Base-by-base conservation (phyloP, 1,140 invertebrate genomes). In the Scylla paramamosain region DNA sequence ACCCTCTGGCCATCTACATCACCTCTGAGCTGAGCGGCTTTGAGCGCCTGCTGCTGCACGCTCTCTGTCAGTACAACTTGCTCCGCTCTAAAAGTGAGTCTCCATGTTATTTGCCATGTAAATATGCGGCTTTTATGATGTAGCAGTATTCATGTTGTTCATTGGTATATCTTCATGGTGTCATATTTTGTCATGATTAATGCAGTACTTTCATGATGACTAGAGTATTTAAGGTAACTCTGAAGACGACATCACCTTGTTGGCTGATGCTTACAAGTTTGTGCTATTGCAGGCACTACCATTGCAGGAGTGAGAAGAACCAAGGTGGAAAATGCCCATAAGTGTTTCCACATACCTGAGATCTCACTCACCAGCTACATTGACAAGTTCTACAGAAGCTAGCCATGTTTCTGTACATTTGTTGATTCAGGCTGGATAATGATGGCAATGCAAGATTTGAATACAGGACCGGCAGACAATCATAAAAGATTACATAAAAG, bases 1-100 rank as follows among this genome's bases (percentile, higher is more conserved):
- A 95, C 59, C 90, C 94, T 16, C 67, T 84, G 7, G 29, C 94
- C 3, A 86, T 95, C 32, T 95, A 93, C 48, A 95, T 92, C 28
- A 95, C 83, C n/a, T 91, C 52, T 28, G 94, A 95, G 46, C 52
- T 95, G 7, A 95, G 29, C 10, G 93, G 94, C 32, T 92, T 88
- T 77, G 91, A 95, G 91, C 28, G 94, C 14, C 94, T 95, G 20
- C 77, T 95, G 45, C 7, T 95, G 3, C 94, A 95, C 82, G 94
- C 91, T 31, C 84, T 95, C 32, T 95, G 94, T 52, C 91, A 93
- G 91, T 95, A 95, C 86, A 93, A 95, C 39, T 82, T 92, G 25
- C 39, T 95, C 39, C 87, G 14, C 20, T 95, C 94, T 29, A 95
- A 95, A 95, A 95, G 94, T 95, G 91, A 92, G 94, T 95, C 87